phyloP scores from a whole-genome alignment of 2,888 invertebrate genomes.

The Ypsolopha scabrella region DNA sequence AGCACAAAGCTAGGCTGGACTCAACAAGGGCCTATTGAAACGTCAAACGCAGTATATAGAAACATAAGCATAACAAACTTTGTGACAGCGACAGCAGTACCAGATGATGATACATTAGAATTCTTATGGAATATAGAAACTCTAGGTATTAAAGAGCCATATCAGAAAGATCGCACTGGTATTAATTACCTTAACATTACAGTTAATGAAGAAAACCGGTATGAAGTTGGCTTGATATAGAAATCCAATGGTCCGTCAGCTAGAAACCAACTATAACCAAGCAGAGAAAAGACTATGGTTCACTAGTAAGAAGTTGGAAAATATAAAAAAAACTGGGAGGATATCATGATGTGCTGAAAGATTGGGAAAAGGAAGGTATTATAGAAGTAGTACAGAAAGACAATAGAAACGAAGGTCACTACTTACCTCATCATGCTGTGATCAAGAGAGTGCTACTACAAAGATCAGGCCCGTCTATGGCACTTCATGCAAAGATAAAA shows the following conservation, averaged over 20 bases:
- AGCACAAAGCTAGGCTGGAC: background rate
- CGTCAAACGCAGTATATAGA: background rate
- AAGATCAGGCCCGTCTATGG: conserved; percentile 20
- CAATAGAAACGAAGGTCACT: conserved; percentile 7
- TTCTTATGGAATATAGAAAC: background rate
- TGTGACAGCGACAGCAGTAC: background rate
- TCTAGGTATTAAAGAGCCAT: background rate
- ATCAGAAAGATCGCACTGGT: background rate
- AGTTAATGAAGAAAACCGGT: too few species aligned
- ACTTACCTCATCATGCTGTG: conserved; percentile 22
- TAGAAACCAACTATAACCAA: too few species aligned
- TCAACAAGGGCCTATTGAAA: background rate
- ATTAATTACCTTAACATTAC: too few species aligned
- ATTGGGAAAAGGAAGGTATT: background rate
- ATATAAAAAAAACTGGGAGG: background rate
- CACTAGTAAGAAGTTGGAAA: too few species aligned
- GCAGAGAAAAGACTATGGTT: too few species aligned
- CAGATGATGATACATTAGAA: background rate
- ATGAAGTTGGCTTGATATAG: too few species aligned
- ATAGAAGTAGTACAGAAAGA: conserved; percentile 1
- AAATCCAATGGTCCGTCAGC: too few species aligned
- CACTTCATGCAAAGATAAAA: conserved; percentile 13
- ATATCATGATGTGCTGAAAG: background rate
- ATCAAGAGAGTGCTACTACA: conserved; percentile 15
- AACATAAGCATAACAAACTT: background rate